Percentiles rank a stretch among this genome's conserved stretches.
These are phyloP conservation scores for Calonectris borealis DNA, from an alignment of 2,113 vertebrate genomes.

Conservation along the genomic window DNA sequence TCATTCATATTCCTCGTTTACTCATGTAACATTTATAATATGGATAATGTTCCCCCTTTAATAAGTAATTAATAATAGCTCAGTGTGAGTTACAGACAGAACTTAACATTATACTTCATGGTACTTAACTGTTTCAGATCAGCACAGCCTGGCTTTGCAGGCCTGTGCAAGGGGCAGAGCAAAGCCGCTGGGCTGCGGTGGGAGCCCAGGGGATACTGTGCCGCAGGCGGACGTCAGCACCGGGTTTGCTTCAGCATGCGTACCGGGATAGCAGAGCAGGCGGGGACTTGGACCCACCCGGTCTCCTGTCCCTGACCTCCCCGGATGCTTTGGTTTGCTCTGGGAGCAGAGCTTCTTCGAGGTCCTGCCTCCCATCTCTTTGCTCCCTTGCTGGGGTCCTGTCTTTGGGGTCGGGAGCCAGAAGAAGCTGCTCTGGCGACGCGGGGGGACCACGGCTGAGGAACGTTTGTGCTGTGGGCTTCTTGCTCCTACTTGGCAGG, in stretches of 20 bases:
- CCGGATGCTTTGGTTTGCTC: neutral
- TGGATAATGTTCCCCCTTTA: conserved; percentile 23
- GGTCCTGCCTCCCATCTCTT: neutral
- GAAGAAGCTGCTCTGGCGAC: neutral
- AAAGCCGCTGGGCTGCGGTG: neutral
- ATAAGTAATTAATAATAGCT: conserved; percentile 2
- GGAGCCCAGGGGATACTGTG: neutral
- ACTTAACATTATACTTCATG: neutral
- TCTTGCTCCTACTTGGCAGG: neutral
- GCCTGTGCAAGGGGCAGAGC: neutral
- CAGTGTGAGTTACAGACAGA: neutral
- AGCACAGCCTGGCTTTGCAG: neutral
- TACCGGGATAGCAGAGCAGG: neutral
- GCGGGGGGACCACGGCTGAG: accelerated
- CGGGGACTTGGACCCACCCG: neutral
- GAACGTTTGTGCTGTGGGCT: neutral
- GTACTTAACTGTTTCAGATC: neutral
- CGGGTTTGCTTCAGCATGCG: neutral
- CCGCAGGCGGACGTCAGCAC: neutral
- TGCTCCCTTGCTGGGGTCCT: neutral
- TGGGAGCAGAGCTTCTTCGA: neutral
- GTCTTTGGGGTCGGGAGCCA: neutral
- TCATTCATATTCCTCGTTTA: conserved; percentile 46
- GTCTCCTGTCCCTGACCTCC: neutral
- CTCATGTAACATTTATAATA: conserved; percentile 42